phyloP scores from a whole-genome alignment of 2,113 vertebrate genomes.

The Phalacrocorax carbo region DNA sequence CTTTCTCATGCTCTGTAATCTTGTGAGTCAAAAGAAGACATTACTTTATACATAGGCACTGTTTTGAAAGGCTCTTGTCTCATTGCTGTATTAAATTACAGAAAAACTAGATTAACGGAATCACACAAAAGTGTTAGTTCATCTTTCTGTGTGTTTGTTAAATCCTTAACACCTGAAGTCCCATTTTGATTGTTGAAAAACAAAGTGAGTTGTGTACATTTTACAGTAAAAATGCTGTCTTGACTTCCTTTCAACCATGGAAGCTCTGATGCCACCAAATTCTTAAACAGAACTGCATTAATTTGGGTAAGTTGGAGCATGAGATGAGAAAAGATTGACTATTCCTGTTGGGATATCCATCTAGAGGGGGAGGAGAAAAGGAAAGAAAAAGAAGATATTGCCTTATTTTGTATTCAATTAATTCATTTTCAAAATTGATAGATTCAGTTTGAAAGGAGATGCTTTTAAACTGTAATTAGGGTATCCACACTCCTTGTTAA shows the following conservation, averaged over 20 bases:
- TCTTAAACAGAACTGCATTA: not conserved
- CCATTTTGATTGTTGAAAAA: not conserved
- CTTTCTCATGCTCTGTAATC: constrained; percentile 7
- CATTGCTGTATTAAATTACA: not conserved
- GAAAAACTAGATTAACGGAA: not conserved
- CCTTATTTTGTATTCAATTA: not conserved
- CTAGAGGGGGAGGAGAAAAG: no score
- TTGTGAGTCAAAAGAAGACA: not conserved
- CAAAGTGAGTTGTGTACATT: not conserved
- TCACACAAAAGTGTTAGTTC: not conserved
- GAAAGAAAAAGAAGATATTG: no score
- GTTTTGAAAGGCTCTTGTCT: not conserved
- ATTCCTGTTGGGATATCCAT: not conserved
- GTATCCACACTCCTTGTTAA: not conserved
- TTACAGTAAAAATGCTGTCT: not conserved
- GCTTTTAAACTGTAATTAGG: not conserved
- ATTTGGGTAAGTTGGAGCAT: not conserved
- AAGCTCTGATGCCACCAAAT: not conserved
- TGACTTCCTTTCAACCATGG: not conserved
- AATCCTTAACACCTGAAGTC: not conserved
- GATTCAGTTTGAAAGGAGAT: not conserved
- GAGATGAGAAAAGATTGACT: not conserved
- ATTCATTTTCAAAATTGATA: not conserved
- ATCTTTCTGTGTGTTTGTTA: not conserved
- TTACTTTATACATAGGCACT: not conserved